phyloP scores from a whole-genome alignment of 2,888 invertebrate species.

The Drosophila basisetae region DNA sequence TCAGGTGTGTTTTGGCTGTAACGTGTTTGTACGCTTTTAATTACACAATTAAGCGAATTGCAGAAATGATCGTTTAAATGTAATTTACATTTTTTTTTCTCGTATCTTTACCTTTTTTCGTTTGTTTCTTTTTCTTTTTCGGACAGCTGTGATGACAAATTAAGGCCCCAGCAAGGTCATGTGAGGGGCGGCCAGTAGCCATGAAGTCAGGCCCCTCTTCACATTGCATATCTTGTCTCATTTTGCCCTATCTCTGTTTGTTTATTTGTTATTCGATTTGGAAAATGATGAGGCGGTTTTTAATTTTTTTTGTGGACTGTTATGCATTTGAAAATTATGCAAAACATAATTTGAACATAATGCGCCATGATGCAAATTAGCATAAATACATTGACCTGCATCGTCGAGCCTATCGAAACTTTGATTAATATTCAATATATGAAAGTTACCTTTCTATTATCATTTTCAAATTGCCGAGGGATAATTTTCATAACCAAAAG shows the following conservation, averaged over 20 bases:
- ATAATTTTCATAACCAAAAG: background rate
- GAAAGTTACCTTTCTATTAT: background rate
- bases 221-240: conserved; percentile 42
- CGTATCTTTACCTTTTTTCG: conserved; percentile 5
- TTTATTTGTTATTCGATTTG: conserved; percentile 46
- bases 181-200: conserved; percentile 81
- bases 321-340: conserved; percentile 54
- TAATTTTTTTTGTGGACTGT: conserved; percentile 12
- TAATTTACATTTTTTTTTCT: conserved; percentile 61
- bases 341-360: conserved; percentile 61
- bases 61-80: conserved; percentile 76
- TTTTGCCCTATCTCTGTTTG: conserved; percentile 22
- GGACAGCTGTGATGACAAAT: conserved; percentile 77
- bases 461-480: background rate
- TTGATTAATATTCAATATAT: background rate
- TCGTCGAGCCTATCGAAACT: conserved; percentile 11
- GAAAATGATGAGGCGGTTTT: conserved; percentile 55
- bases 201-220: conserved; percentile 55
- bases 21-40: conserved; percentile 3
- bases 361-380: conserved; percentile 68
- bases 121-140: conserved; percentile 30
- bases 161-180: conserved; percentile 74
- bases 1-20: conserved; percentile 17
- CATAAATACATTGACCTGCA: conserved; percentile 74
- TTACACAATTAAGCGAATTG: conserved; percentile 59